Evolutionary conservation across 2,797 vertebrate species (phyloP).

Genomic region (Sardinella longiceps): DNA sequence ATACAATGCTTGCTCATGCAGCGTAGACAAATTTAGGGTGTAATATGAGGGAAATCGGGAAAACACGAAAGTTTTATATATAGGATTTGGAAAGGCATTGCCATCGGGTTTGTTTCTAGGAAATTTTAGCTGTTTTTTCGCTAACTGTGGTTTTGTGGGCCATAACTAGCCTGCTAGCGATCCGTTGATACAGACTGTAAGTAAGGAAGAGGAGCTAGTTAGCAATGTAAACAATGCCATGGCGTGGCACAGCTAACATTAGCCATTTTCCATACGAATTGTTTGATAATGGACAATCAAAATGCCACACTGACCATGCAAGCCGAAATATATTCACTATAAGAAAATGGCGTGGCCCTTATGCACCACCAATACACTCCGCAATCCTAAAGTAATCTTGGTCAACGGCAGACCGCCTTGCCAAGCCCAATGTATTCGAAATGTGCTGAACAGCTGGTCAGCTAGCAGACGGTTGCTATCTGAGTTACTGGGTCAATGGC

Average conservation of each 20-base stretch:
- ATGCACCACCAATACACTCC: neutral
- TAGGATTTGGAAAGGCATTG: neutral
- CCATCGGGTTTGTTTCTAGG: neutral
- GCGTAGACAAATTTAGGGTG: neutral
- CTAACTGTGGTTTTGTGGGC: slow-evolving; percentile 18
- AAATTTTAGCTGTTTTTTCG: neutral
- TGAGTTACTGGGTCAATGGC: neutral
- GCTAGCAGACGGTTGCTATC: slow-evolving; percentile 3
- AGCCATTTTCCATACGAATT: neutral
- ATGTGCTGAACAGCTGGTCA: slow-evolving; percentile 21
- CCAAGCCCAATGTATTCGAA: neutral
- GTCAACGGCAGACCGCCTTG: neutral
- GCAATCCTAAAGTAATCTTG: neutral
- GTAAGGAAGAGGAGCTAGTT: slow-evolving; percentile 28
- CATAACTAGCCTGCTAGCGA: neutral
- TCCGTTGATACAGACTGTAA: neutral
- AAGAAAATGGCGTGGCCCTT: neutral
- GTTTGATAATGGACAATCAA: neutral
- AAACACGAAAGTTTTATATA: neutral
- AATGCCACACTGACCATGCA: neutral
- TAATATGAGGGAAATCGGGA: too few relatives aligned
- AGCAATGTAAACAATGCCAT: slow-evolving; percentile 81
- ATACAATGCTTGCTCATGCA: neutral
- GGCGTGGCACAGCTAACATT: slow-evolving; percentile 66
- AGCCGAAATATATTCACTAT: neutral